Conservation (phyloP, 2,113 vertebrate genomes). For the Delphinapterus leucas region DNA sequence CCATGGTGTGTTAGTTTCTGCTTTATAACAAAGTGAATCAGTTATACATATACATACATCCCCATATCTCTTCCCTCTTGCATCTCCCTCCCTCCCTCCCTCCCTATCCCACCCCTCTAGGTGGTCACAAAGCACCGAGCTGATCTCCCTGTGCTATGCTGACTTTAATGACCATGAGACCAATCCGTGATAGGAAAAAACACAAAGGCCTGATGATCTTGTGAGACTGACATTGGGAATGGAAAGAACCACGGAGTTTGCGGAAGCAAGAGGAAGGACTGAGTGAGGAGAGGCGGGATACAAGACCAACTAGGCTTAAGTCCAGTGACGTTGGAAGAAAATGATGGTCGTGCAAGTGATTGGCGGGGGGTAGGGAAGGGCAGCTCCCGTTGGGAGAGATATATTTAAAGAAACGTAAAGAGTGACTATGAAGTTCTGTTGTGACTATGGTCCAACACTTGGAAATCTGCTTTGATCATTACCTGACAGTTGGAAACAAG, state of each 20-base stretch:
- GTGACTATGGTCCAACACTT: not conserved
- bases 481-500: not conserved
- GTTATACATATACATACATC: too few species aligned
- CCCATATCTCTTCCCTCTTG: too few species aligned
- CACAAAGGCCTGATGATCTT: not conserved
- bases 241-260: not conserved
- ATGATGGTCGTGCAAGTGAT: rapidly evolving
- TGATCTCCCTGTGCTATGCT: not conserved
- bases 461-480: not conserved
- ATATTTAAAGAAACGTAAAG: not conserved
- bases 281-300: not conserved
- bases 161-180: not conserved
- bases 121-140: too few species aligned
- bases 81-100: too few species aligned
- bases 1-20: too few species aligned
- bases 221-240: not conserved
- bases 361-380: not conserved
- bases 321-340: not conserved
- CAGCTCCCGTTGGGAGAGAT: not conserved
- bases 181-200: not conserved
- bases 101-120: too few species aligned
- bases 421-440: not conserved
- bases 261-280: not conserved
- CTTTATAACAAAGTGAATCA: too few species aligned
- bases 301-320: not conserved